Base-by-base conservation (phyloP, 2,888 invertebrate genomes). In the Eremobia ochroleuca region DNA sequence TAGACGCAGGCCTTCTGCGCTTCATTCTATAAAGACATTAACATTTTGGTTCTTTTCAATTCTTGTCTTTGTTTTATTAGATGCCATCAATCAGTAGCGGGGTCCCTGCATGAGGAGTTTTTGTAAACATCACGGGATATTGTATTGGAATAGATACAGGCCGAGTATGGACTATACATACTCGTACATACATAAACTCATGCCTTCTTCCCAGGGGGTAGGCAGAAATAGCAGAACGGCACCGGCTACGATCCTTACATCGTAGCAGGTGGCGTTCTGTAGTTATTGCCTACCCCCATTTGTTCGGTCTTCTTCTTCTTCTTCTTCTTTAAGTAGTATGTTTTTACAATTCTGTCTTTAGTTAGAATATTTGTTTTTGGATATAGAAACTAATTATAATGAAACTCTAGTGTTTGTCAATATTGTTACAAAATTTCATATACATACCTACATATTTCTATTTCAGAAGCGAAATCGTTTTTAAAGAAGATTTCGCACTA, bases 11-110 rank as follows among this genome's bases (percentile, higher is more conserved):
- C 11, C 9, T 77, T 77, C 77, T 77, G 43, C 11, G 0, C 11
- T 69, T 28, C 4, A 1, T 25, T 61, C 28, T 76, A 21, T 8
- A 40, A 1, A 25, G 25, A 34, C 76, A 28, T 64, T 15, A 9
- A 1, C 21, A 43, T 13, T 76, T 59, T 72, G 49, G 15, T 49
- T 49, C 6, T 49, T n/a, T 46, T 31, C 64, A n/a, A 77, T 64
- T 64, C 74, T 73, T 77, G 70, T 73, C 66, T 76, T 75, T 87
- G 82, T 85, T 83, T 82, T 87, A 79, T 85, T 73, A 73, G 52
- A 62, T 31, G 73, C 68, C 77, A 83, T 88, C 82, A 81, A 82
- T 87, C 87, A 81, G 43, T 21, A 15, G 31, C 21, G 18, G 15
- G 43, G n/a, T 15, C n/a, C 11, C 71, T 67, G 72, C 58, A 78